These are phyloP conservation scores for Chlorocebus sabaeus DNA, from an alignment of 2,113 vertebrate genomes.

Conservation along the genomic window DNA sequence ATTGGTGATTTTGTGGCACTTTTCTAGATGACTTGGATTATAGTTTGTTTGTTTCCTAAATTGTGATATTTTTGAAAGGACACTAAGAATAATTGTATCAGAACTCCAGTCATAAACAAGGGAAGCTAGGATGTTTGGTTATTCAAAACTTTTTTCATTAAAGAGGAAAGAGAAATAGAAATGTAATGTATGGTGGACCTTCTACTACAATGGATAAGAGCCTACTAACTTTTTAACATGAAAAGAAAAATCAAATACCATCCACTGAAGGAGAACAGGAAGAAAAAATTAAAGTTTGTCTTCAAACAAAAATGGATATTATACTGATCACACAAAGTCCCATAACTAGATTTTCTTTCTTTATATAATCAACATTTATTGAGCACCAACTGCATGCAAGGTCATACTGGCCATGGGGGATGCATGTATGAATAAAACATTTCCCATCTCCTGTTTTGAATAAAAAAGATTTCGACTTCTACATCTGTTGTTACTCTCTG, in stretches of 20 bases:
- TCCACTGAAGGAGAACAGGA: too few species aligned
- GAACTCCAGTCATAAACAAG: not conserved
- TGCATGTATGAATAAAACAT: not conserved
- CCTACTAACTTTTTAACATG: not conserved
- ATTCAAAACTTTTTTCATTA: not conserved
- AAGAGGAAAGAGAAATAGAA: not conserved
- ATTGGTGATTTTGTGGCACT: not conserved
- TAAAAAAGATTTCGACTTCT: not conserved
- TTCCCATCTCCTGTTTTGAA: not conserved
- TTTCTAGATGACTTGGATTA: not conserved
- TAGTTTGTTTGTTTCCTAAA: not conserved
- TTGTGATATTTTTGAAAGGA: not conserved
- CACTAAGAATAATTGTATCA: not conserved
- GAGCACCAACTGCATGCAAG: not conserved
- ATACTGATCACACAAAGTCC: not conserved
- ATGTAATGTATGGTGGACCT: not conserved
- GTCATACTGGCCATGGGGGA: not conserved
- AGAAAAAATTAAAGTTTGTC: not conserved
- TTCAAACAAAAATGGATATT: not conserved
- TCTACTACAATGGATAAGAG: not conserved
- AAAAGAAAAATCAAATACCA: not conserved
- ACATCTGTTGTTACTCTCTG: not conserved
- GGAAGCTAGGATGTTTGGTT: not conserved
- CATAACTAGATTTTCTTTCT: not conserved
- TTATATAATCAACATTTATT: not conserved